A percentile compares a stretch with the other conserved stretches of the same genome.
These are phyloP conservation scores for Ostrea edulis DNA, from an alignment of 1,140 invertebrate genomes.

Conservation along the genomic window DNA sequence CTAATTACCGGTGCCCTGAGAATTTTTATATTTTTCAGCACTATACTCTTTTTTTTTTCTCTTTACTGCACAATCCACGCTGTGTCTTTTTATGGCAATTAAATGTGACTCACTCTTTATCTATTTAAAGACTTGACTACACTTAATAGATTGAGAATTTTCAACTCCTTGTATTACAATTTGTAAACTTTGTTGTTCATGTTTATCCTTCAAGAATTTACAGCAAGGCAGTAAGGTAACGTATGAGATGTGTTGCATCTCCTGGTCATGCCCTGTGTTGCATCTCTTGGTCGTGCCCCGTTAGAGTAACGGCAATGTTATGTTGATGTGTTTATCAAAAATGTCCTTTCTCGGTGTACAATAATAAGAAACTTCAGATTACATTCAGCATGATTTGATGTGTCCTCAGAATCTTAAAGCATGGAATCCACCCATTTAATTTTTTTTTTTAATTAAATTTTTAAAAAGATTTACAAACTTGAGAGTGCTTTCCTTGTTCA, in stretches of 20 bases:
- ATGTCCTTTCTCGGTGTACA: neutral
- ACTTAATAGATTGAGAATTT: neutral
- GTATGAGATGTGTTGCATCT: conserved; percentile 36
- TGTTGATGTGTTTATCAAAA: conserved; percentile 26
- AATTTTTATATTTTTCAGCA: conserved; percentile 3
- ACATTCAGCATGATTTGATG: conserved; percentile 16
- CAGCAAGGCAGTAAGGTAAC: conserved; percentile 15
- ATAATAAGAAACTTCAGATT: neutral
- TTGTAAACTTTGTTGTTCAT: conserved; percentile 32
- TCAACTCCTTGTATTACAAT: conserved; percentile 8
- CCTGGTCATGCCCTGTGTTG: conserved; percentile 2
- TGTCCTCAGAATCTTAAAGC: conserved; percentile 16
- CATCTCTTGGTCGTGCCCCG: conserved; percentile 6
- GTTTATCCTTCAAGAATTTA: conserved; percentile 34
- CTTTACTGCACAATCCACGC: conserved; percentile 19
- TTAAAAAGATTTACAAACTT: neutral
- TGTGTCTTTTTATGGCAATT: conserved; percentile 14
- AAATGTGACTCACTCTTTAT: conserved; percentile 12
- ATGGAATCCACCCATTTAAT: neutral
- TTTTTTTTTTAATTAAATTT: conserved; percentile 11
- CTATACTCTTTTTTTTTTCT: neutral
- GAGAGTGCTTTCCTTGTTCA: neutral
- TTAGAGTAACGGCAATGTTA: conserved; percentile 25
- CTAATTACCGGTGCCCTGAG: neutral
- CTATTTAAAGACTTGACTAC: neutral